These are phyloP conservation scores for Ephestia elutella DNA, from an alignment of 1,140 invertebrate species.

Conservation along the genomic window DNA sequence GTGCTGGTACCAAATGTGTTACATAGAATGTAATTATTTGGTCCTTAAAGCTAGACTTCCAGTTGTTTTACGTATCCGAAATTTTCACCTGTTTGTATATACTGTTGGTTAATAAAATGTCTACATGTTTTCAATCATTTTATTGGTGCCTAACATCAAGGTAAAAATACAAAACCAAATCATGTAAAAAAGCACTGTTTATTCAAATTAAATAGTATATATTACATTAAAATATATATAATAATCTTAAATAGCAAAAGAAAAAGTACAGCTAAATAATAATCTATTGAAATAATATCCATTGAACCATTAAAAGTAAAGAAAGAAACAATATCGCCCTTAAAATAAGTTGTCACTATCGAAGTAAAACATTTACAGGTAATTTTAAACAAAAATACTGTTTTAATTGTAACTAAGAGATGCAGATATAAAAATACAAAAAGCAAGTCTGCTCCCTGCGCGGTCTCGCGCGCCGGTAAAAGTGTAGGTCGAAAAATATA, in stretches of 20 bases:
- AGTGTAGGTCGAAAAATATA: constrained; percentile 69
- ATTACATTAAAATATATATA: constrained; percentile 72
- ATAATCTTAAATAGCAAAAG: constrained; percentile 66
- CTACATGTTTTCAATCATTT: constrained; percentile 10
- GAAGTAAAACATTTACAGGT: constrained; percentile 31
- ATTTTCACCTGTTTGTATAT: constrained; percentile 36
- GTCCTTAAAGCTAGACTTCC: constrained; percentile 28
- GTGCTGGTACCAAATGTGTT: constrained; percentile 35
- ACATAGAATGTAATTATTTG: constrained; percentile 35
- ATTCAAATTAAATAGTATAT: constrained; percentile 74
- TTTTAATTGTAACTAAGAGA: constrained; percentile 23
- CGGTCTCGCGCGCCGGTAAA: constrained; percentile 52
- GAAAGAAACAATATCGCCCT: constrained; percentile 49
- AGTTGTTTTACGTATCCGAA: constrained; percentile 21
- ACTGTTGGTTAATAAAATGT: constrained; percentile 49
- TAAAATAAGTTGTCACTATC: constrained; percentile 43
- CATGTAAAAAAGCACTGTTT: constrained; percentile 69
- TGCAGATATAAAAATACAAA: constrained; percentile 72
- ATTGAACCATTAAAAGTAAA: constrained; percentile 49
- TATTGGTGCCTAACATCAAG: not conserved
- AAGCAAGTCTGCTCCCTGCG: constrained; percentile 58
- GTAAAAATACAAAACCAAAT: constrained; percentile 7
- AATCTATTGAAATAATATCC: constrained; percentile 68
- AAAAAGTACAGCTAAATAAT: constrained; percentile 69
- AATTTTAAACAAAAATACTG: constrained; percentile 38